phyloP scores from a whole-genome alignment of 2,797 vertebrate species.

The Pipistrellus kuhlii region DNA sequence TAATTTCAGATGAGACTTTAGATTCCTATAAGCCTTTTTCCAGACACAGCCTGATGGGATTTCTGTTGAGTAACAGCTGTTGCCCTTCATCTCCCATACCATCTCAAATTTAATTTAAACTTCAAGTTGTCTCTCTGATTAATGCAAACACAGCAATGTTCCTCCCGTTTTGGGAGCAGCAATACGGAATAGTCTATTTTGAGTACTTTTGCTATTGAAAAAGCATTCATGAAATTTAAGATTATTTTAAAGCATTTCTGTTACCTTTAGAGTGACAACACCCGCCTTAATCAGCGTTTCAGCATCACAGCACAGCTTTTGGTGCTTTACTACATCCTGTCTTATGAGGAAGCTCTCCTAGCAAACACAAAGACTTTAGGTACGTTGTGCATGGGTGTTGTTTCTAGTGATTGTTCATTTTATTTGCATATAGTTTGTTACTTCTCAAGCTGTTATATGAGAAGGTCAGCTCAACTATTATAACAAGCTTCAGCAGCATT shows the following conservation, averaged over 20 bases:
- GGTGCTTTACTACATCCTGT: constrained; percentile 97
- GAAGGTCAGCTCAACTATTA: constrained; percentile 18
- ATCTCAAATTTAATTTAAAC: constrained; percentile 37
- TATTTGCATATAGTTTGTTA: constrained; percentile 57
- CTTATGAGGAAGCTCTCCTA: constrained; percentile 97
- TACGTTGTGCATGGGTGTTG: constrained; percentile 74
- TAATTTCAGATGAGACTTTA: constrained; percentile 34
- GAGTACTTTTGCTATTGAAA: constrained; percentile 28
- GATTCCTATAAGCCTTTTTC: constrained; percentile 5
- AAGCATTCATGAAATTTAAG: background rate
- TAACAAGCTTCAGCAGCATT: background rate
- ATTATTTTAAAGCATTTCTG: constrained; percentile 53
- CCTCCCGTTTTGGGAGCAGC: background rate
- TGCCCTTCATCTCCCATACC: background rate
- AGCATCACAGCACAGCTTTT: constrained; percentile 97
- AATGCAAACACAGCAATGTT: background rate
- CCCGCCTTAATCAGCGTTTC: constrained; percentile 89
- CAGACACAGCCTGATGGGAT: background rate
- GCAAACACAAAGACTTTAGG: constrained; percentile 97
- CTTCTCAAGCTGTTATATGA: constrained; percentile 52
- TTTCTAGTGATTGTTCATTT: constrained; percentile 52
- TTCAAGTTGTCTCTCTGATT: constrained; percentile 29
- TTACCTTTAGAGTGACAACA: constrained; percentile 88
- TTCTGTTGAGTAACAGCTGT: constrained; percentile 5
- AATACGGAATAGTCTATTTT: background rate